Conservation (phyloP, 2,797 vertebrate genomes). For the Oryzias dopingdopingensis region DNA sequence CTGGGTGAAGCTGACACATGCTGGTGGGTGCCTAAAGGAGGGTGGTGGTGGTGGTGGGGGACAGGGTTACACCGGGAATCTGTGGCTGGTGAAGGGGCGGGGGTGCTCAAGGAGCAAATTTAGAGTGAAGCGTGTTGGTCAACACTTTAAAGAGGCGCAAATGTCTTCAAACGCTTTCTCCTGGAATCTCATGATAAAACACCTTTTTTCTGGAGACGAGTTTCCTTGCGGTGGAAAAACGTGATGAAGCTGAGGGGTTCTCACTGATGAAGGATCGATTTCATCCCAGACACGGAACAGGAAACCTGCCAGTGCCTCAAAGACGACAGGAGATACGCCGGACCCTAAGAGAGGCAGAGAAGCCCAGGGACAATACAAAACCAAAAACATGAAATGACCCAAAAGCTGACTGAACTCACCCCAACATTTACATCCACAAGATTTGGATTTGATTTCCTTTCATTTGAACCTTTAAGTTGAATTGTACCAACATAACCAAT, state of each 20-base stretch:
- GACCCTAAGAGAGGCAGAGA: constrained; percentile 9
- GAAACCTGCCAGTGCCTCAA: constrained; percentile 53
- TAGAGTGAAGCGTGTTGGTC: constrained; percentile 35
- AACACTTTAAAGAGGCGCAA: constrained; percentile 6
- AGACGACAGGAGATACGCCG: constrained; percentile 49
- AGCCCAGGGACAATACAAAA: not conserved
- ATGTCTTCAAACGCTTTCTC: not conserved
- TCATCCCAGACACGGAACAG: constrained; percentile 15
- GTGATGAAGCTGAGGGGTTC: not conserved
- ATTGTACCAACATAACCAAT: no score
- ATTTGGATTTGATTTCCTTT: no score
- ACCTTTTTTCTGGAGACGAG: no score
- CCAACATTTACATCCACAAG: no score
- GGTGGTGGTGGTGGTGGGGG: not conserved
- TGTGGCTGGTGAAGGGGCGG: not conserved
- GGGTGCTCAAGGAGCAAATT: constrained; percentile 41
- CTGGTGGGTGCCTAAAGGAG: constrained; percentile 21
- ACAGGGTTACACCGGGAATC: constrained; percentile 17
- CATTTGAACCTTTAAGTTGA: no score
- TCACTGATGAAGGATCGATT: not conserved
- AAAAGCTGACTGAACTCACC: no score
- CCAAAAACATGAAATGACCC: no score
- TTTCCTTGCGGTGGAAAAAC: not conserved
- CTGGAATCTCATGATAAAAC: not conserved
- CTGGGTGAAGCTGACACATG: constrained; percentile 49